Base-by-base conservation (phyloP, 2,797 vertebrate genomes). In the Tenualosa thibaudeaui region DNA sequence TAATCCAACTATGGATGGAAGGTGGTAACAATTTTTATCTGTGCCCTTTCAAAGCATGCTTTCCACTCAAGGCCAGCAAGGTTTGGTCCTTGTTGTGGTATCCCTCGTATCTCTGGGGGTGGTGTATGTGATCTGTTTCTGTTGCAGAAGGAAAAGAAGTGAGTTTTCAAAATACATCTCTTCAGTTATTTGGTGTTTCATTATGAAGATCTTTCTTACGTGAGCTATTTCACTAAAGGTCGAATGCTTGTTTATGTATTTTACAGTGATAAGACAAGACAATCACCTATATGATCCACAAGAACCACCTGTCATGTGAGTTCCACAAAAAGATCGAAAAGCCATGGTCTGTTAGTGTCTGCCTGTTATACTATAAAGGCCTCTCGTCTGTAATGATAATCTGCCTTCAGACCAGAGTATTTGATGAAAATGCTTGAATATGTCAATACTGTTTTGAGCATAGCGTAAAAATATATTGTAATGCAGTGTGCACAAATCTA, bases 61-160 rank as follows among this genome's bases (percentile, higher is more conserved):
- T 19, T 22, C 17, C 15, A 78, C 40, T 46, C 37, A 0, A 46
- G 40, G 37, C 37, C 71, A 78, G 40, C 71, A 78, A 22, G 71
- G 17, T 5, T 37, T 78, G 71, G 71, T 19, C 19, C 71, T 78
- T 6, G 37, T 17, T 78, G 37, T 78, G 71, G 40, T 22, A 5
- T 78, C 71, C 40, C 71, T 78, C 0, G 37, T 43, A 43, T 78
- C 37, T 78, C 17, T 78, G 71, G 71, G 71, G 17, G 17, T 78
- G 71, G 37, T 78, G 7, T 78, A 19, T 78, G 71, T 78, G 6
- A 40, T 78, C 19, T 78, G 71, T 43, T 78, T 78, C 5, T 78
- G 71, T 40, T 78, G 71, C 19, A 40, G 71, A 78, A 78, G 71
- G 71, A 78, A 46, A 78, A 78, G 37, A 9, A 46, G 71, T 78